Percentiles rank a stretch among this genome's conserved stretches.
Conservation (phyloP, 2,888 invertebrate genomes). For the Ochropleura plecta region DNA sequence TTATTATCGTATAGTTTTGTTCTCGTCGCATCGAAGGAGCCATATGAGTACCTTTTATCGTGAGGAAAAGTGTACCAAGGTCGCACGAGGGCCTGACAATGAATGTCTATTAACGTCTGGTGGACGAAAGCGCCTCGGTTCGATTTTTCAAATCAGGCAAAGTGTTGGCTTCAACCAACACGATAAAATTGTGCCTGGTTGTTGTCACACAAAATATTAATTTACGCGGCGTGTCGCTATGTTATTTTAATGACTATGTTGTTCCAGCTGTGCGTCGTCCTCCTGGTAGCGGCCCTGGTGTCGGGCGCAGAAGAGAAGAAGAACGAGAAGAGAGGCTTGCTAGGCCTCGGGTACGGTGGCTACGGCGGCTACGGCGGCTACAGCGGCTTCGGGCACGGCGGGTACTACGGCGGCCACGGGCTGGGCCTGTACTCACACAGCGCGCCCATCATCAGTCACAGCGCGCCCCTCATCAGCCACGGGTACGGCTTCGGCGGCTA, state of each 20-base stretch:
- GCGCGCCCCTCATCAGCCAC: constrained; percentile 63
- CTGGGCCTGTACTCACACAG: constrained; percentile 74
- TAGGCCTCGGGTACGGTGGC: constrained; percentile 71
- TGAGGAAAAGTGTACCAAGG: not conserved
- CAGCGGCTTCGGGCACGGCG: constrained; percentile 60
- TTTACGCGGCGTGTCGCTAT: not conserved
- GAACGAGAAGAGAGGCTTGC: constrained; percentile 74
- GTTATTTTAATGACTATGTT: not conserved
- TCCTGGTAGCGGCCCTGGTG: constrained; percentile 79
- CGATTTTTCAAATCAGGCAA: not conserved
- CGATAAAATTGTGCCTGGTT: not conserved
- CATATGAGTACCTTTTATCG: not conserved
- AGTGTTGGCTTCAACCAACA: not conserved
- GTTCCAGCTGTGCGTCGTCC: constrained; percentile 79
- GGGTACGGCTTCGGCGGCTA: constrained; percentile 53
- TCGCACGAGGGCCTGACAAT: not conserved
- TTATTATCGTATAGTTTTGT: not conserved
- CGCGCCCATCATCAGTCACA: constrained; percentile 65
- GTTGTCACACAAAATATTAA: not conserved
- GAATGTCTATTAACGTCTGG: not conserved
- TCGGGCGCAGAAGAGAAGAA: constrained; percentile 79
- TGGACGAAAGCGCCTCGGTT: not conserved
- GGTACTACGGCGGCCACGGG: constrained; percentile 76
- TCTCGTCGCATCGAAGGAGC: not conserved
- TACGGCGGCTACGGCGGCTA: constrained; percentile 61